These are phyloP conservation scores for Myotis daubentonii DNA, from an alignment of 2,797 vertebrate species.

Conservation along the genomic window DNA sequence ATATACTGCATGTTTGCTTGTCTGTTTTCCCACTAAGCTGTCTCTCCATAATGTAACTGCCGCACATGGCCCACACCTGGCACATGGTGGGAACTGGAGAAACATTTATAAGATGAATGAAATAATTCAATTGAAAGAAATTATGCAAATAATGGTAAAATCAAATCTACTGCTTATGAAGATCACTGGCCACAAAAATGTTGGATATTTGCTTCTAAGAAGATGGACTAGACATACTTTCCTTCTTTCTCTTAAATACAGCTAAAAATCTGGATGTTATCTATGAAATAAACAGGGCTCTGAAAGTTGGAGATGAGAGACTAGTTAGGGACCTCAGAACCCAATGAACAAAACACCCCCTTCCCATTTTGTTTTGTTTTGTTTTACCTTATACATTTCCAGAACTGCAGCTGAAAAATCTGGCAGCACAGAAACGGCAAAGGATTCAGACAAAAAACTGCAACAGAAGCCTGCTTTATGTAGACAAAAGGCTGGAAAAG, in stretches of 20 bases:
- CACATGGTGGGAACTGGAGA: background rate
- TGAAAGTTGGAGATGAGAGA: background rate
- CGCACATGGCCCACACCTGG: background rate
- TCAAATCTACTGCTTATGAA: background rate
- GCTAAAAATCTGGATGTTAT: background rate
- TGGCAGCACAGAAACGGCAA: background rate
- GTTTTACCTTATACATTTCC: background rate
- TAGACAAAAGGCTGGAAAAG: background rate
- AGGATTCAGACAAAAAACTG: background rate
- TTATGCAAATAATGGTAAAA: background rate
- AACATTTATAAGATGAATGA: constrained; percentile 28
- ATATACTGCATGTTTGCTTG: background rate
- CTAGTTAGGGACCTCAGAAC: background rate
- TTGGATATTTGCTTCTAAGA: background rate
- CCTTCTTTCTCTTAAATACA: background rate
- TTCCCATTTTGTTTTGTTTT: background rate
- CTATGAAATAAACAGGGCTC: background rate
- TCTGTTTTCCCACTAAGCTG: background rate
- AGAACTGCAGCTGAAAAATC: background rate
- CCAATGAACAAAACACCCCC: background rate
- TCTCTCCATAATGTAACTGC: background rate
- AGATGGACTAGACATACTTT: background rate
- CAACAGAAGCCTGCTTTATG: background rate
- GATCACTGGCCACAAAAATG: background rate
- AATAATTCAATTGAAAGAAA: background rate